Base-by-base conservation (phyloP, 2,888 invertebrate species). In the Cantharis flavilabris region DNA sequence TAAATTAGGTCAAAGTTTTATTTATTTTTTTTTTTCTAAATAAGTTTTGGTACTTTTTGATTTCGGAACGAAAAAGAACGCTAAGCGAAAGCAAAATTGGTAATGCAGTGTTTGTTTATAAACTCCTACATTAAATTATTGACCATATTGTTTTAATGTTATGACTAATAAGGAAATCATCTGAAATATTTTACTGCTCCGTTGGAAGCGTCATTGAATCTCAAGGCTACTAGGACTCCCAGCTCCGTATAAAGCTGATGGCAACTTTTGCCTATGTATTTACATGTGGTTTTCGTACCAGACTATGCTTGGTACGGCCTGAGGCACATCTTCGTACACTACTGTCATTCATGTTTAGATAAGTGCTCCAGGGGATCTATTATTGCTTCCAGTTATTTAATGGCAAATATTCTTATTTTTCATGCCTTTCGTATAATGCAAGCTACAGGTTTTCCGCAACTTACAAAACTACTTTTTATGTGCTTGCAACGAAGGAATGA, bases 241-340 rank as follows among this genome's bases (percentile, higher is more conserved):
- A 72, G 71, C 71, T 33, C 71, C 64, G 81, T 81, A 18, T 77
- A 26, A 26, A 26, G 71, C 76, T 76, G 74, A 77, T 77, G 70
- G 78, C 69, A 71, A 77, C 76, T 79, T 80, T 80, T 80, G 79
- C 80, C 81, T 81, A 78, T 81, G 79, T 76, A 80, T 76, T 81
- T 75, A 78, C 76, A 33, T 33, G 33, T 70, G 77, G 65, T 77
- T 69, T 75, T 76, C 81, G 82, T 82, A 81, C 82, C 82, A 82
- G 80, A 80, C 79, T 71, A 72, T 70, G 77, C 76, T 76, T 82
- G 82, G 81, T 79, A 82, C 82, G 82, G 74, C 65, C 78, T 73
- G 72, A 62, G 71, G 67, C 64, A 26, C 30, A 49, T 70, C 73
- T 70, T 71, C 67, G 71, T 77, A 70, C 71, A 18, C 63, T 23